Evolutionary conservation across 2,888 invertebrate genomes (phyloP).

Genomic region (Heliconius erato): DNA sequence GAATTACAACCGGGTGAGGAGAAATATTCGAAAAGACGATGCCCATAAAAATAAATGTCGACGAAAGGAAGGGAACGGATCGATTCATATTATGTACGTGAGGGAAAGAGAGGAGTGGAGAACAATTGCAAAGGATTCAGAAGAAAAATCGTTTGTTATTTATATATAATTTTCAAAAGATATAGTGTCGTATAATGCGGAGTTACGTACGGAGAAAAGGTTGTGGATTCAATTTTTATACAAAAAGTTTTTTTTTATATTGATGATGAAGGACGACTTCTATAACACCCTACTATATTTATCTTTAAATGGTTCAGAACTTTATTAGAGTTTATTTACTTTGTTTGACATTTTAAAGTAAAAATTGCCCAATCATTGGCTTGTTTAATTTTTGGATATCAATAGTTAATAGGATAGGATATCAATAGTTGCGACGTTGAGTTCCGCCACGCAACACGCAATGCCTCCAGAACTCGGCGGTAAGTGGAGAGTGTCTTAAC

Average conservation of each 20-base stretch:
- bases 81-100: constrained; percentile 53
- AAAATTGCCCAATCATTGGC: neutral
- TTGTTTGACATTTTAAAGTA: neutral
- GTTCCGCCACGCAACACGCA: no score
- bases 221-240: no score
- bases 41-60: constrained; percentile 74
- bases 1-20: constrained; percentile 64
- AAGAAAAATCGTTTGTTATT: constrained; percentile 7
- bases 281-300: no score
- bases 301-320: neutral
- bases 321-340: neutral
- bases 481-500: no score
- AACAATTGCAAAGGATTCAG: constrained; percentile 31
- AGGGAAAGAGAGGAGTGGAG: constrained; percentile 63
- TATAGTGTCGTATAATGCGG: neutral
- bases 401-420: no score
- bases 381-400: no score
- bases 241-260: neutral
- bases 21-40: constrained; percentile 72
- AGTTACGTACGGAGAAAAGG: neutral
- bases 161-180: neutral
- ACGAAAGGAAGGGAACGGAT: constrained; percentile 67
- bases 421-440: no score
- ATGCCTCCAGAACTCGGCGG: no score
- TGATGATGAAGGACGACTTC: neutral